These are phyloP conservation scores for Dryomyza anilis DNA, from an alignment of 2,888 invertebrate species.

Conservation along the genomic window DNA sequence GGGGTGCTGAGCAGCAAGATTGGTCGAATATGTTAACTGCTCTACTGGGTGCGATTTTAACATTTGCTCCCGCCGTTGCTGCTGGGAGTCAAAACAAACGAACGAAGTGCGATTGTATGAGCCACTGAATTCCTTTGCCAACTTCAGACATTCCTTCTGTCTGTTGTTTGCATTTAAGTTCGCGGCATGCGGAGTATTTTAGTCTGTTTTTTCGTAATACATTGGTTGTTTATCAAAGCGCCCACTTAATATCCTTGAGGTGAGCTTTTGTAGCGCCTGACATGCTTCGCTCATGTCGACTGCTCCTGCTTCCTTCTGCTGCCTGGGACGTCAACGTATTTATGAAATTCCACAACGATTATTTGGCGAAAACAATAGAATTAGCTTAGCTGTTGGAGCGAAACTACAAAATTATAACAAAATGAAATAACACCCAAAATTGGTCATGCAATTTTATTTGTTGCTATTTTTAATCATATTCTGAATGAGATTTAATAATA, in stretches of 20 bases:
- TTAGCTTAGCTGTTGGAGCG: background rate
- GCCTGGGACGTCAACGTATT: background rate
- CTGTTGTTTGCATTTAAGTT: too few relatives aligned
- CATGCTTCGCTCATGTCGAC: background rate
- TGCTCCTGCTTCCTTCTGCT: background rate
- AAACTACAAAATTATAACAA: too few relatives aligned
- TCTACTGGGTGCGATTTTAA: slow-evolving; percentile 19
- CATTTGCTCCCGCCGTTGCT: too few relatives aligned
- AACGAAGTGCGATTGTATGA: background rate
- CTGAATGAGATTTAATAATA: too few relatives aligned
- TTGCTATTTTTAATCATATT: too few relatives aligned
- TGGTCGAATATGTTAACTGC: slow-evolving; percentile 15
- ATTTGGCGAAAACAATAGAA: slow-evolving; percentile 13
- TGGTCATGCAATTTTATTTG: too few relatives aligned
- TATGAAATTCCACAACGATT: background rate
- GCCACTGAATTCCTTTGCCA: slow-evolving; percentile 1
- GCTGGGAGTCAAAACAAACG: background rate
- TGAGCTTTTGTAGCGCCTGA: background rate
- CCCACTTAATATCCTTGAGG: too few relatives aligned
- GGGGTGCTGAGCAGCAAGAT: background rate
- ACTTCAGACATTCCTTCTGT: too few relatives aligned
- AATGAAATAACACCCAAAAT: too few relatives aligned
- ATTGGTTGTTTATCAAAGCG: too few relatives aligned
- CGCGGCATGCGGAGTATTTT: too few relatives aligned
- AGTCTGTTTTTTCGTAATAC: too few relatives aligned